Evolutionary conservation across 1,140 invertebrate genomes (phyloP).

Genomic region (Drosophila obscura): DNA sequence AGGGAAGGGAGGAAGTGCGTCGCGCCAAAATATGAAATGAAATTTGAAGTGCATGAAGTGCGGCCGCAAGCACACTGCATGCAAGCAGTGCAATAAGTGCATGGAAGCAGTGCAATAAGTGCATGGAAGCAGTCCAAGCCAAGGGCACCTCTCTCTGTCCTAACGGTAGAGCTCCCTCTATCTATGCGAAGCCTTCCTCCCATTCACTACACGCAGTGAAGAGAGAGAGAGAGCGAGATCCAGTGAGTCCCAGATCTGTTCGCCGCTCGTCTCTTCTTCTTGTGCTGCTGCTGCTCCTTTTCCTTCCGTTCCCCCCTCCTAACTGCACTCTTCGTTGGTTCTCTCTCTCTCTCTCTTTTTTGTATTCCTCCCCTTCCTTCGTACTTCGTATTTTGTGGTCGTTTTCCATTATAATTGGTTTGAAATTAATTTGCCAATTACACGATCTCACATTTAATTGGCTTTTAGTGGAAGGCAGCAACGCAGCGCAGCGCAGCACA

Average conservation of each 20-base stretch:
- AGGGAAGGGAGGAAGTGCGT: conserved; percentile 61
- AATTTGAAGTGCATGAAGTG: conserved; percentile 66
- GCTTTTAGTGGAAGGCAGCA: conserved; percentile 66
- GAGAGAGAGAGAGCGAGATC: too few relatives aligned
- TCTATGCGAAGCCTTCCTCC: background rate
- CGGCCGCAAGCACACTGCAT: conserved; percentile 8
- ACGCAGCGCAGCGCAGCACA: conserved; percentile 6
- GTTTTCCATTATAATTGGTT: conserved; percentile 83
- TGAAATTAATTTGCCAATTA: conserved; percentile 84
- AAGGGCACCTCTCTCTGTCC: background rate
- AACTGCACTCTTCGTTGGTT: conserved; percentile 13
- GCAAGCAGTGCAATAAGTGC: conserved; percentile 28
- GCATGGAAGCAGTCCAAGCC: too few relatives aligned
- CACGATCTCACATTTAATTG: conserved; percentile 84
- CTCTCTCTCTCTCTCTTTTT: conserved; percentile 5
- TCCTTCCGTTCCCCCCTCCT: background rate
- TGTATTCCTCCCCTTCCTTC: conserved; percentile 20
- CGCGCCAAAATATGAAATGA: conserved; percentile 68
- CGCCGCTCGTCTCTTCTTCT: too few relatives aligned
- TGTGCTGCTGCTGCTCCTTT: background rate
- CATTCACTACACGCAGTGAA: background rate
- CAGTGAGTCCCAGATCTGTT: too few relatives aligned
- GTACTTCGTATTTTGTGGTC: conserved; percentile 66
- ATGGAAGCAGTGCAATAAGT: background rate
- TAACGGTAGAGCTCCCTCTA: background rate